phyloP scores from a whole-genome alignment of 2,888 invertebrate genomes.

The Exocentrus adspersus region DNA sequence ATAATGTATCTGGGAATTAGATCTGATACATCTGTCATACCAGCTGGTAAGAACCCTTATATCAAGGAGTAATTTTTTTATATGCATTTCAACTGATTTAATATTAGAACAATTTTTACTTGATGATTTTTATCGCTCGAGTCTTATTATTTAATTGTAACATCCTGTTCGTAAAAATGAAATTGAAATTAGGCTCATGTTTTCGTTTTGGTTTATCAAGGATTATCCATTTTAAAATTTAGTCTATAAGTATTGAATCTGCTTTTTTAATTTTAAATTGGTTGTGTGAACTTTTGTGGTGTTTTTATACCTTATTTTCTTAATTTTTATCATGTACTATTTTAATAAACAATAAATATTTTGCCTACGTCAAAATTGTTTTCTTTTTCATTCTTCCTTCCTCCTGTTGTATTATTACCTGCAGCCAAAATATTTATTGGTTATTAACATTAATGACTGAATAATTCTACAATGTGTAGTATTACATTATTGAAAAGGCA shows the following conservation, averaged over 20 bases:
- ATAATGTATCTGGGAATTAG: slow-evolving; percentile 76
- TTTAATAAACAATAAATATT: slow-evolving; percentile 65
- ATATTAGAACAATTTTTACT: slow-evolving; percentile 11
- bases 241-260: slow-evolving; percentile 9
- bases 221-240: slow-evolving; percentile 4
- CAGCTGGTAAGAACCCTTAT: slow-evolving; percentile 64
- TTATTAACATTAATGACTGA: slow-evolving; percentile 48
- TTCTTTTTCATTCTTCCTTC: slow-evolving; percentile 47
- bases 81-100: not conserved
- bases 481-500: too few species aligned
- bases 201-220: not conserved
- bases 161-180: too few species aligned
- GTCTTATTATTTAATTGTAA: too few species aligned
- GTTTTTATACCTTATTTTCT: slow-evolving; percentile 19
- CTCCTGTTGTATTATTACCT: slow-evolving; percentile 36
- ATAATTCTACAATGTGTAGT: not conserved
- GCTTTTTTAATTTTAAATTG: slow-evolving; percentile 26
- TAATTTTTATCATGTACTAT: slow-evolving; percentile 40
- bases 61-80: slow-evolving; percentile 13
- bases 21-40: slow-evolving; percentile 68
- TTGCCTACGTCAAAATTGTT: slow-evolving; percentile 54
- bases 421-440: slow-evolving; percentile 58
- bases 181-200: too few species aligned
- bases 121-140: slow-evolving; percentile 6
- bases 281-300: slow-evolving; percentile 32